These are phyloP conservation scores for Crenichthys baileyi DNA, from an alignment of 2,797 vertebrate genomes.

Conservation along the genomic window DNA sequence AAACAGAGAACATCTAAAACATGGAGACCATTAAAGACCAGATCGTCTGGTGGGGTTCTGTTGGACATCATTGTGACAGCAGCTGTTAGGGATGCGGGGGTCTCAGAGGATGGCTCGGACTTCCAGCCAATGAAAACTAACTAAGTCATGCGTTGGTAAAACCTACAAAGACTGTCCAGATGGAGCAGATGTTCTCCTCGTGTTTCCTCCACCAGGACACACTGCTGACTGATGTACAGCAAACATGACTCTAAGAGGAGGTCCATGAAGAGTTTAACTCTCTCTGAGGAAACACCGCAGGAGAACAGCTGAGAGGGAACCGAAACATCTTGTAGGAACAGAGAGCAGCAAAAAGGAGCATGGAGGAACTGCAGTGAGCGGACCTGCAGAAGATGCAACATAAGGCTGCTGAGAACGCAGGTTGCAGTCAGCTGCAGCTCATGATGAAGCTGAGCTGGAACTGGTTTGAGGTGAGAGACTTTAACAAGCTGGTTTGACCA, in stretches of 20 bases:
- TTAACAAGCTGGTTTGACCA: no score
- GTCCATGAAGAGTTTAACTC: no score
- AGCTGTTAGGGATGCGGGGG: not conserved
- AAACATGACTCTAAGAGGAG: not conserved
- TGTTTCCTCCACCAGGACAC: not conserved
- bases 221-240: no score
- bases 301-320: not conserved
- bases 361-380: no score
- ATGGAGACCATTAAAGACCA: not conserved
- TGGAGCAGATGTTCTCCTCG: constrained; percentile 2
- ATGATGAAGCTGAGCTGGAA: no score
- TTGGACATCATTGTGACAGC: not conserved
- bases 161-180: not conserved
- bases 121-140: not conserved
- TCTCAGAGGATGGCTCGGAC: not conserved
- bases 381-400: no score
- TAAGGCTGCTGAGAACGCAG: no score
- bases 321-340: not conserved
- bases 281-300: no score
- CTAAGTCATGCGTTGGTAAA: not conserved
- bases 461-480: no score
- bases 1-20: not conserved
- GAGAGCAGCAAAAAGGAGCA: no score
- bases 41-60: not conserved
- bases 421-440: no score